Conservation (phyloP, 2,797 vertebrate species). For the Mastacembelus armatus region DNA sequence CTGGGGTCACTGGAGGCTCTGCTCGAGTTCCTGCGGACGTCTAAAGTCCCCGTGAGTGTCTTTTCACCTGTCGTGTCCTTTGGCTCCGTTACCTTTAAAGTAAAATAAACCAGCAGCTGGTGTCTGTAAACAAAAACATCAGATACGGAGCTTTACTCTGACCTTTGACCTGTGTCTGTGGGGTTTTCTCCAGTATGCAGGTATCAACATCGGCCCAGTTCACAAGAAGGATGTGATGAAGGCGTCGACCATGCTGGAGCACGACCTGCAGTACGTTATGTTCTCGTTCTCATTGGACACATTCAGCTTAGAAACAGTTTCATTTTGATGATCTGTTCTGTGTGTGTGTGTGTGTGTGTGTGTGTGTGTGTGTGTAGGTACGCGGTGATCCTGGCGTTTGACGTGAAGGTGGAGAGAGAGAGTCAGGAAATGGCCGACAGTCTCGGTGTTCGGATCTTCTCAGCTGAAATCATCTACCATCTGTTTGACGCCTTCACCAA, state of each 20-base stretch:
- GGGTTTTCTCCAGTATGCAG: slow-evolving; percentile 87
- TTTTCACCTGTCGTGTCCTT: not conserved
- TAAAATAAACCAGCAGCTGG: not conserved
- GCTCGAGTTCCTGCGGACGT: slow-evolving; percentile 95
- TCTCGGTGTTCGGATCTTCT: slow-evolving; percentile 95
- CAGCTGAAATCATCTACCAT: slow-evolving; percentile 98
- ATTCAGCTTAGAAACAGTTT: too few relatives aligned
- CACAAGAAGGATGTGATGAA: slow-evolving; percentile 98
- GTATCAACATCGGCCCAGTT: slow-evolving; percentile 98
- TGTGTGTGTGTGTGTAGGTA: slow-evolving; percentile 81
- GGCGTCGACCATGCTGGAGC: slow-evolving; percentile 96
- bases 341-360: too few relatives aligned
- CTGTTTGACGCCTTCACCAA: slow-evolving; percentile 98
- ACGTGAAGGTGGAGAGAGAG: slow-evolving; percentile 95
- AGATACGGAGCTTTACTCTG: not conserved
- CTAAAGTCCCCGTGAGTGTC: slow-evolving; percentile 98
- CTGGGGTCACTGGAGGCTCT: slow-evolving; percentile 96
- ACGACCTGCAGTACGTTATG: slow-evolving; percentile 92
- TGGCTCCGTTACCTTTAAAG: too few relatives aligned
- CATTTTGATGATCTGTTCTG: too few relatives aligned
- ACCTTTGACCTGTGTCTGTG: slow-evolving; percentile 11
- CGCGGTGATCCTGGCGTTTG: slow-evolving; percentile 95
- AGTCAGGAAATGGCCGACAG: slow-evolving; percentile 98
- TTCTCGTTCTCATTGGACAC: too few relatives aligned
- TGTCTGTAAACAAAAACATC: too few relatives aligned